These are phyloP conservation scores for Cynaeus angustus DNA, from an alignment of 2,888 invertebrate species.

Conservation along the genomic window DNA sequence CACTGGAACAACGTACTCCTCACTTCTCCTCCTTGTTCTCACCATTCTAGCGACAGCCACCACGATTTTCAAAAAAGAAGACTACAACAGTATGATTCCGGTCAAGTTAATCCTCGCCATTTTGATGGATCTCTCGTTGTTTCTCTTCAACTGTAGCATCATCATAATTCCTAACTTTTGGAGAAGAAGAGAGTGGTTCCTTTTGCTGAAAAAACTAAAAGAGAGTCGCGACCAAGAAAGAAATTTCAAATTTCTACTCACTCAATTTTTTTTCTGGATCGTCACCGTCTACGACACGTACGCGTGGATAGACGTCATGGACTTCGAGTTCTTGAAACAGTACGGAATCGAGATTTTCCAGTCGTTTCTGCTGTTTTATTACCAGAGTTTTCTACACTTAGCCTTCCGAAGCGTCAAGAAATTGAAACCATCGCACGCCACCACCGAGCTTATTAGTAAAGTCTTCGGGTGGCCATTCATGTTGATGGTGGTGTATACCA, in stretches of 20 bases:
- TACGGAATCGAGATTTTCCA: slow-evolving; percentile 22
- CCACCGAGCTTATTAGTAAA: not conserved
- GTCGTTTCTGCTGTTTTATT: slow-evolving; percentile 16
- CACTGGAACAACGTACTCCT: not conserved
- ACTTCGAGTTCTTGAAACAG: slow-evolving; percentile 17
- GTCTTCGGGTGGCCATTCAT: slow-evolving; percentile 28
- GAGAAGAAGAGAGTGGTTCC: slow-evolving; percentile 5
- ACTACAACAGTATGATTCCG: slow-evolving; percentile 12
- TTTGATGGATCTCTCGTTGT: slow-evolving; percentile 14
- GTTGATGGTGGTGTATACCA: slow-evolving; percentile 16
- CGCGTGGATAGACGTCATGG: slow-evolving; percentile 19
- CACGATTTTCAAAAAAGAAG: slow-evolving; percentile 15
- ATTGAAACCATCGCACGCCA: slow-evolving; percentile 6
- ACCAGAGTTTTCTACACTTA: slow-evolving; percentile 12
- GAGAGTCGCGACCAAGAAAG: no score
- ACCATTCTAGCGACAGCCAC: not conserved
- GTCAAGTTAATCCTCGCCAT: slow-evolving; percentile 11
- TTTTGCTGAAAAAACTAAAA: not conserved
- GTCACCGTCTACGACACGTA: slow-evolving; percentile 18
- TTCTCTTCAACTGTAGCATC: slow-evolving; percentile 11
- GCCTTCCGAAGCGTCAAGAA: not conserved
- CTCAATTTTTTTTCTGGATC: slow-evolving; percentile 5
- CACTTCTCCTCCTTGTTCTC: not conserved
- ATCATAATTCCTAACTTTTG: not conserved
- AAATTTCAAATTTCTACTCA: not conserved